These are phyloP conservation scores for Siderastrea radians DNA, from an alignment of 92 coral and sea anemone genomes.

Conservation along the genomic window DNA sequence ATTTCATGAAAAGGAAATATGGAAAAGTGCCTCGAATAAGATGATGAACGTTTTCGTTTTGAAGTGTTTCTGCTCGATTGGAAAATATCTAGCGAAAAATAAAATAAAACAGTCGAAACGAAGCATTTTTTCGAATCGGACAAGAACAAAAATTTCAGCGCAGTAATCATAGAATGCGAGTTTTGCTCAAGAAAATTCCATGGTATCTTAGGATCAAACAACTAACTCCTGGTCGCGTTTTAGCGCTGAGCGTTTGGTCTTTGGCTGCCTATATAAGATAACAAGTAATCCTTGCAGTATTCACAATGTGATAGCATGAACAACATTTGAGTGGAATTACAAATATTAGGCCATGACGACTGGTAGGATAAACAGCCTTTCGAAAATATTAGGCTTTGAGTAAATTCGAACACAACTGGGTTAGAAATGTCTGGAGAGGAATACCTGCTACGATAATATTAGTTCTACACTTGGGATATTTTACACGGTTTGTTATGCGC, in stretches of 20 bases:
- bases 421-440: background rate
- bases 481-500: background rate
- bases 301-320: constrained; percentile 46
- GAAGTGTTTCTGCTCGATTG: background rate
- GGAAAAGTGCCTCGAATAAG: background rate
- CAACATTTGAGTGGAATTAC: constrained; percentile 56
- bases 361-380: constrained; percentile 25
- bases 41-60: background rate
- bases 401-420: background rate
- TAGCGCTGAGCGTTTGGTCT: background rate
- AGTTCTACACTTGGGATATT: background rate
- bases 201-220: constrained; percentile 12
- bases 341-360: constrained; percentile 52
- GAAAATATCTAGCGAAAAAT: background rate
- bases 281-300: constrained; percentile 35
- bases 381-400: constrained; percentile 20
- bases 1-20: background rate
- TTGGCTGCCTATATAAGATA: constrained; percentile 5
- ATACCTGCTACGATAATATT: background rate
- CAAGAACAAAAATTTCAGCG: background rate
- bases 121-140: background rate
- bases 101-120: background rate
- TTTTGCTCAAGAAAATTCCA: constrained; percentile 17
- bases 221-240: background rate
- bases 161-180: background rate